phyloP scores from a whole-genome alignment of 2,888 invertebrate species.

The Hypercompe scribonia region DNA sequence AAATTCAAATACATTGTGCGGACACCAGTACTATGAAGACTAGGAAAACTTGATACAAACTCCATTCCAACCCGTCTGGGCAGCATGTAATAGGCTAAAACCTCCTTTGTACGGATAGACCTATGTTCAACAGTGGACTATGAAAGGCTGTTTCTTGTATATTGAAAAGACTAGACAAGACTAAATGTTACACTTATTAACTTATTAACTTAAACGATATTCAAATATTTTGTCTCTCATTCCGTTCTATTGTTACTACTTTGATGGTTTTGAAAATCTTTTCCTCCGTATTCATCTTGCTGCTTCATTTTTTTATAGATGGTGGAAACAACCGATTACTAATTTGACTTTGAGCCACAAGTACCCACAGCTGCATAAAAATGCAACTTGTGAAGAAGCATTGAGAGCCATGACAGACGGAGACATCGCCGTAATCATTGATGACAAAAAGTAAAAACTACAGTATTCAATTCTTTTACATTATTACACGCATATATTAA shows the following conservation, averaged over 20 bases:
- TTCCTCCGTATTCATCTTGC: neutral
- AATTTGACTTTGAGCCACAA: constrained; percentile 53
- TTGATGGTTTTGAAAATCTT: neutral
- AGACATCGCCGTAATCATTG: constrained; percentile 55
- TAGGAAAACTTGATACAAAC: too few species aligned
- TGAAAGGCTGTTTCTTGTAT: neutral
- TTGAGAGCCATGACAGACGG: constrained; percentile 86
- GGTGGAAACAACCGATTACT: constrained; percentile 77
- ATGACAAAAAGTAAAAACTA: constrained; percentile 65
- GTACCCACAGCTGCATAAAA: constrained; percentile 79
- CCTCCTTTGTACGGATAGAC: too few species aligned
- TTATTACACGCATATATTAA: neutral
- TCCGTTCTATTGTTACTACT: neutral
- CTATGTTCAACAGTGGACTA: too few species aligned
- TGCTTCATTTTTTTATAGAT: constrained; percentile 21
- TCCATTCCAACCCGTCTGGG: too few species aligned
- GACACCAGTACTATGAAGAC: too few species aligned
- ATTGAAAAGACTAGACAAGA: neutral
- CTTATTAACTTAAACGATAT: neutral
- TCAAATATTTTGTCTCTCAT: neutral
- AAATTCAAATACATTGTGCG: too few species aligned
- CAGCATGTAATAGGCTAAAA: too few species aligned
- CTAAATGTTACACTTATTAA: neutral
- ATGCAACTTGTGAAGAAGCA: constrained; percentile 87
- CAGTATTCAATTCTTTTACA: neutral